These are phyloP conservation scores for Dexiosoma caninum DNA, from an alignment of 2,888 invertebrate species.

Conservation along the genomic window DNA sequence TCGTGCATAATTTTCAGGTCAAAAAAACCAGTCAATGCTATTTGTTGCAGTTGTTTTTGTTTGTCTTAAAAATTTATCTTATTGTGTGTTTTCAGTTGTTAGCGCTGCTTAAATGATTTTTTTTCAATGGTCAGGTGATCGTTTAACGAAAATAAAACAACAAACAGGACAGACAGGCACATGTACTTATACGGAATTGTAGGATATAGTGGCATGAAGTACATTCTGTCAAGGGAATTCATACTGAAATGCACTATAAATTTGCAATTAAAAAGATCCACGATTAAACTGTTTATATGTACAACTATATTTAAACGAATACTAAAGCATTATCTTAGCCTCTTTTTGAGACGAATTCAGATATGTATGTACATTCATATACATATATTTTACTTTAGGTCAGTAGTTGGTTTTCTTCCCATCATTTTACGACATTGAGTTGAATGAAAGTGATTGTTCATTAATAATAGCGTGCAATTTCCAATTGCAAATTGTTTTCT, in stretches of 20 bases:
- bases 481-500: no score
- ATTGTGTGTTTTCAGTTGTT: neutral
- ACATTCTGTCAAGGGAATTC: neutral
- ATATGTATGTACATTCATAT: no score
- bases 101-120: slow-evolving; percentile 18
- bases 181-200: neutral
- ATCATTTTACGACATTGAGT: slow-evolving; percentile 9
- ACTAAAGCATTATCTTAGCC: slow-evolving; percentile 13
- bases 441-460: slow-evolving; percentile 30
- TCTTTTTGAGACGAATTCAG: neutral
- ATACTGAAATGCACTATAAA: neutral
- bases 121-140: slow-evolving; percentile 43
- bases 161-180: neutral
- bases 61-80: neutral
- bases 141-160: slow-evolving; percentile 28
- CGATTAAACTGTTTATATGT: slow-evolving; percentile 40
- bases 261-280: slow-evolving; percentile 31
- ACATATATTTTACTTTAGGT: slow-evolving; percentile 28
- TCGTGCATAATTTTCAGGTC: slow-evolving; percentile 53
- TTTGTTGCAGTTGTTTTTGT: slow-evolving; percentile 10
- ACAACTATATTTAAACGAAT: neutral
- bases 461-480: neutral
- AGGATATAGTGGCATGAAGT: neutral
- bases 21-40: slow-evolving; percentile 51
- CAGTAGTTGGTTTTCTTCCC: slow-evolving; percentile 40